Base-by-base conservation (phyloP, 2,888 invertebrate genomes). In the Leptarthrus brevirostris region DNA sequence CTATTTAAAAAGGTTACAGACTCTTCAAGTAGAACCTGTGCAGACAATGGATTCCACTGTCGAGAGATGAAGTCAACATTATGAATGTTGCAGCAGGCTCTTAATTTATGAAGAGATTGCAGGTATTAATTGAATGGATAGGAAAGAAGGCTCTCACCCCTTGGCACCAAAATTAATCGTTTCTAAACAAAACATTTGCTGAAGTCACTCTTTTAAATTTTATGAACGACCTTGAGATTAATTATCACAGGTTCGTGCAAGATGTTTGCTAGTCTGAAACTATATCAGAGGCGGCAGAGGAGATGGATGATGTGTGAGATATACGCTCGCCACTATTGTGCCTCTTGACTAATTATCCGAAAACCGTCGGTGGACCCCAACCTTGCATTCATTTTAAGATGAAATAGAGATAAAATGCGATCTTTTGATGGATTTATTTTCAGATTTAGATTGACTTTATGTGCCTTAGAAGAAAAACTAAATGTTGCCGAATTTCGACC, bases 121-220 rank as follows among this genome's bases (percentile, higher is more conserved):
- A 26, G 26, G 26, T 16, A n/a, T 14, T 16, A 56, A 56, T 56
- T 56, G 30, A 56, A 56, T 56, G 34, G 56, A 16, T 14, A 56
- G 18, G 26, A 56, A 56, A 56, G 56, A 56, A 56, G 56, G 30
- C 16, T 56, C 56, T 56, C 56, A 56, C 56, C 56, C 56, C 56
- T 56, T 56, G 56, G 56, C 56, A 56, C 30, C 56, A 56, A 56
- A 56, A 34, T 56, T 30, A 30, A 56, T 56, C 30, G 56, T 56
- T 30, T 56, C 56, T 30, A n/a, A n/a, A 5, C 30, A 56, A 56
- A 2, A 56, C 26, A 14, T 24, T 14, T 12, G 6, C 30, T 56
- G 16, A 24, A 30, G 30, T 30, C 8, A 22, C 30, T 30, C 30
- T 56, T 56, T 26, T 24, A 24, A 54, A 54, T 14, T 12, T 12